A percentile compares a stretch with the other conserved stretches of the same genome.
Evolutionary conservation across 64 coral and sea anemone genomes (phyloP).

Genomic region (Dendrophyllia cribrosa): DNA sequence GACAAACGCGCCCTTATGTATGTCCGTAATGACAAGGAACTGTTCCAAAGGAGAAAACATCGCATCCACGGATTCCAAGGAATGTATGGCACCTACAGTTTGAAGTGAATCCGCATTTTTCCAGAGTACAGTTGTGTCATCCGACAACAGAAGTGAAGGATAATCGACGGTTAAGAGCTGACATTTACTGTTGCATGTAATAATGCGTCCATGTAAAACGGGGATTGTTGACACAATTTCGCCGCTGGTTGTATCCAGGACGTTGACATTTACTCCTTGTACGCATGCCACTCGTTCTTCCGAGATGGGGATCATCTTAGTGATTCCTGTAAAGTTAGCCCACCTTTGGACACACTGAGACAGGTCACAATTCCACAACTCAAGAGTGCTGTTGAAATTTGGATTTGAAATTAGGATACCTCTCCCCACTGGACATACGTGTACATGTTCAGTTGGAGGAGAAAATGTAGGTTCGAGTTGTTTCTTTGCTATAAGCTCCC

Average conservation of each 20-base stretch:
- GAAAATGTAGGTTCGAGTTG: too few species aligned
- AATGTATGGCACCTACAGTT: not conserved
- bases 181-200: conserved; percentile 34
- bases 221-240: not conserved
- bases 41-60: conserved; percentile 7
- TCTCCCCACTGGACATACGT: not conserved
- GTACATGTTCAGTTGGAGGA: too few species aligned
- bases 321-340: not conserved
- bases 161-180: not conserved
- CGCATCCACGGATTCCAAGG: not conserved
- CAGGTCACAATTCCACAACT: conserved; percentile 9
- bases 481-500: not conserved
- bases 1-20: not conserved
- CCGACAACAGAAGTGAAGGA: not conserved
- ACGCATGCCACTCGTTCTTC: not conserved
- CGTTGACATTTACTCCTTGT: not conserved
- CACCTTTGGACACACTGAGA: not conserved
- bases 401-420: not conserved
- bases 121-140: not conserved
- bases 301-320: not conserved
- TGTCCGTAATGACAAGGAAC: not conserved
- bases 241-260: not conserved
- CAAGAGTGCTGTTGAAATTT: not conserved
- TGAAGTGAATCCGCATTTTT: too few species aligned
- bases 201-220: not conserved